phyloP scores from a whole-genome alignment of 2,888 invertebrate species.

The Drosophila subsilvestris region DNA sequence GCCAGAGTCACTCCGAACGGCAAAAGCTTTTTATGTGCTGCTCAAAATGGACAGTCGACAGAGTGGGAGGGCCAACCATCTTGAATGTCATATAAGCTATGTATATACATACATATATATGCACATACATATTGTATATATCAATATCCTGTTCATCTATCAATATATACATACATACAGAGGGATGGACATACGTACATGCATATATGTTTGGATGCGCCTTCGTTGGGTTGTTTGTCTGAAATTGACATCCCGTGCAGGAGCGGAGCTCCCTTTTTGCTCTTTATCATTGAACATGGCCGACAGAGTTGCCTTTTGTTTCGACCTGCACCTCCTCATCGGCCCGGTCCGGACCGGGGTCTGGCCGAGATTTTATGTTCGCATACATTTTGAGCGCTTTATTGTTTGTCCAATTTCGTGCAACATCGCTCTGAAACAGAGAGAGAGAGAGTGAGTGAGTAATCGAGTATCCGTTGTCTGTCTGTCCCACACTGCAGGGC shows the following conservation, averaged over 20 bases:
- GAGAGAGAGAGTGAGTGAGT: conserved; percentile 25
- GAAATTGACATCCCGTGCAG: conserved; percentile 75
- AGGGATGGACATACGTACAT: no score
- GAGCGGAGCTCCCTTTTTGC: conserved; percentile 19
- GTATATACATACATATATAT: conserved; percentile 14
- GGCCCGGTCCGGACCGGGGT: conserved; percentile 24
- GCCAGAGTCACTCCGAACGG: conserved; percentile 3
- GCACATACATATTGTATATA: conserved; percentile 33
- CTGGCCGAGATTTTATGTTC: conserved; percentile 74
- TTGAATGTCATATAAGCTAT: conserved; percentile 54
- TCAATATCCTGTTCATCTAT: conserved; percentile 58
- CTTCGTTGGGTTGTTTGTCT: conserved; percentile 68
- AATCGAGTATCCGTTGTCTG: conserved; percentile 65
- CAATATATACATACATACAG: conserved; percentile 29
- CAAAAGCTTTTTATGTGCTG: conserved; percentile 33
- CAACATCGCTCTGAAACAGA: conserved; percentile 39
- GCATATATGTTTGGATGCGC: conserved; percentile 28
- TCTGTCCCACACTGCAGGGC: conserved; percentile 6
- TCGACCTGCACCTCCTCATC: conserved; percentile 23
- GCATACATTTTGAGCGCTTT: conserved; percentile 76
- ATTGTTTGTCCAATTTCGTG: conserved; percentile 72
- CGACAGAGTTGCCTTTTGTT: conserved; percentile 47
- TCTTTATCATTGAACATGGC: conserved; percentile 43
- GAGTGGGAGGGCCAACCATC: conserved; percentile 53
- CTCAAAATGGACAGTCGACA: conserved; percentile 51